Evolutionary conservation across 2,888 invertebrate genomes (phyloP).

Genomic region (Lepeophtheirus nordmannii): DNA sequence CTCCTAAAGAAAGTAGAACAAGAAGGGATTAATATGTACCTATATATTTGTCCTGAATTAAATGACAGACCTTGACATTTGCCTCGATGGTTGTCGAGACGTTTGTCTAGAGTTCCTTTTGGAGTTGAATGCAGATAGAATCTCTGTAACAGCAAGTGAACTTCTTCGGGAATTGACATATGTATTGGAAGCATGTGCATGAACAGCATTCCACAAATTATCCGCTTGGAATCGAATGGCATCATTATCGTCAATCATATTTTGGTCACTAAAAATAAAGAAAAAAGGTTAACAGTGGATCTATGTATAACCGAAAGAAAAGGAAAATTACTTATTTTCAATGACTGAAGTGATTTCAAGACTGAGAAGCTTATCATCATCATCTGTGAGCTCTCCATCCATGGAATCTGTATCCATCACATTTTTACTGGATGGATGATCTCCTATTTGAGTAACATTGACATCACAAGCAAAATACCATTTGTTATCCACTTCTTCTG

Average conservation of each 20-base stretch:
- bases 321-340: background rate
- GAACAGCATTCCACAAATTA: constrained; percentile 2
- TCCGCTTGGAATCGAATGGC: constrained; percentile 15
- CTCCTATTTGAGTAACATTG: background rate
- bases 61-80: background rate
- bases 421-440: background rate
- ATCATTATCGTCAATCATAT: background rate
- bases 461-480: background rate
- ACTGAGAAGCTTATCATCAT: background rate
- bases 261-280: background rate
- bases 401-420: background rate
- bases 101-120: background rate
- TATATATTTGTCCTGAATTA: background rate
- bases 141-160: background rate
- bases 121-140: background rate
- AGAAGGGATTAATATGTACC: background rate
- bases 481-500: background rate
- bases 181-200: background rate
- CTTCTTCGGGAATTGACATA: background rate
- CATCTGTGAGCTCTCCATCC: background rate
- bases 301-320: background rate
- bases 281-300: background rate
- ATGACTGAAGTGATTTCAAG: background rate
- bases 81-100: background rate
- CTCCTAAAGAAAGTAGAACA: background rate